Conservation (phyloP, 2,888 invertebrate species). For the Onchidella celtica region DNA sequence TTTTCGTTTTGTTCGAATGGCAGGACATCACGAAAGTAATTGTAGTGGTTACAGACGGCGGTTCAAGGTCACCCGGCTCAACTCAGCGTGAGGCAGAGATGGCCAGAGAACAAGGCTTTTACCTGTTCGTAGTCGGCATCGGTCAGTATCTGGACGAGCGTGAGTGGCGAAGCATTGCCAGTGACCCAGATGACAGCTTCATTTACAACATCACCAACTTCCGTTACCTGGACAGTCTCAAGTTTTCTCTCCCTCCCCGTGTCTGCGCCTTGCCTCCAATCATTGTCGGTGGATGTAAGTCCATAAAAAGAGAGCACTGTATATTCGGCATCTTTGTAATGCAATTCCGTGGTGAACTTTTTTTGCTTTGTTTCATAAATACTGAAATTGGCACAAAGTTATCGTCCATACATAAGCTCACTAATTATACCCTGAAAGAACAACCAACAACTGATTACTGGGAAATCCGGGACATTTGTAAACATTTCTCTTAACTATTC, state of each 20-base stretch:
- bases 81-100: slow-evolving; percentile 52
- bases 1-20: too few relatives aligned
- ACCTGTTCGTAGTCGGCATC: slow-evolving; percentile 75
- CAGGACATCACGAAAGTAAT: slow-evolving; percentile 55
- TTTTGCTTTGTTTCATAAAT: too few relatives aligned
- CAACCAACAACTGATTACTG: too few relatives aligned
- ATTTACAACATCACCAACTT: slow-evolving; percentile 74
- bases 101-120: slow-evolving; percentile 64
- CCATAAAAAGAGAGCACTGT: neutral
- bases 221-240: slow-evolving; percentile 63
- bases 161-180: slow-evolving; percentile 73
- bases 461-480: too few relatives aligned
- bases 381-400: too few relatives aligned
- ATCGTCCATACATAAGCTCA: too few relatives aligned
- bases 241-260: slow-evolving; percentile 46
- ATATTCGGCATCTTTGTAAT: neutral
- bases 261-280: slow-evolving; percentile 55
- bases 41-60: slow-evolving; percentile 58
- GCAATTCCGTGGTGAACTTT: neutral
- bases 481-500: too few relatives aligned
- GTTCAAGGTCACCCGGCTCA: slow-evolving; percentile 50
- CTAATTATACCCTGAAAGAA: too few relatives aligned
- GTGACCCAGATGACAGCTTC: slow-evolving; percentile 70
- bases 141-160: slow-evolving; percentile 69
- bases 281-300: slow-evolving; percentile 29